Percentiles rank a stretch among this genome's conserved stretches.
phyloP scores from a whole-genome alignment of 2,797 vertebrate species.

The Zenarchopterus dispar region DNA sequence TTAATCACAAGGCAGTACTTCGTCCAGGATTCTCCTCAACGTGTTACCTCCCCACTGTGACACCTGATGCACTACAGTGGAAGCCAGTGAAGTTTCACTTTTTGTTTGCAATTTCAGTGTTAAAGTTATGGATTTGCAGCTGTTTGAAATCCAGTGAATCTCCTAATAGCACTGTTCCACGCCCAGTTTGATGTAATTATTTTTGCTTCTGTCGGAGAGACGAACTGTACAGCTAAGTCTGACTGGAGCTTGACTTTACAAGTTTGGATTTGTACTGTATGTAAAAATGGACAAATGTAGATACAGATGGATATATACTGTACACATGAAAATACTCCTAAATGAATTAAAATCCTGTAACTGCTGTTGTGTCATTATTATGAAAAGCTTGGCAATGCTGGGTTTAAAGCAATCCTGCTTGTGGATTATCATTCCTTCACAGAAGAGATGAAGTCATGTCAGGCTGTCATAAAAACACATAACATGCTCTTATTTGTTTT shows the following conservation, averaged over 20 bases:
- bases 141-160: constrained; percentile 30
- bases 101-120: constrained; percentile 33
- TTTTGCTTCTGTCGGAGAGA: constrained; percentile 39
- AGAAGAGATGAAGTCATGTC: no score
- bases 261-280: constrained; percentile 67
- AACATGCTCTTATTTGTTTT: no score
- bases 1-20: constrained; percentile 33
- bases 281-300: constrained; percentile 78
- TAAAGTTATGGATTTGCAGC: constrained; percentile 33
- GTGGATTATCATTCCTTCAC: no score
- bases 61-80: constrained; percentile 58
- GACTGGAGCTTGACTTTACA: constrained; percentile 49
- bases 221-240: constrained; percentile 46
- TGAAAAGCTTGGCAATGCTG: not conserved
- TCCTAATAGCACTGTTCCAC: constrained; percentile 28
- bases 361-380: constrained; percentile 41
- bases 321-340: constrained; percentile 67
- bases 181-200: constrained; percentile 27
- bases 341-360: constrained; percentile 58
- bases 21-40: constrained; percentile 57
- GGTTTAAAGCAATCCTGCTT: no score
- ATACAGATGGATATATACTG: constrained; percentile 74
- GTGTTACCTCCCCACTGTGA: constrained; percentile 69
- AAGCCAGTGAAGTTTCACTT: constrained; percentile 35
- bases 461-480: no score